Evolutionary conservation across 2,888 invertebrate species (phyloP).

Genomic region (Hoplodrina ambigua): DNA sequence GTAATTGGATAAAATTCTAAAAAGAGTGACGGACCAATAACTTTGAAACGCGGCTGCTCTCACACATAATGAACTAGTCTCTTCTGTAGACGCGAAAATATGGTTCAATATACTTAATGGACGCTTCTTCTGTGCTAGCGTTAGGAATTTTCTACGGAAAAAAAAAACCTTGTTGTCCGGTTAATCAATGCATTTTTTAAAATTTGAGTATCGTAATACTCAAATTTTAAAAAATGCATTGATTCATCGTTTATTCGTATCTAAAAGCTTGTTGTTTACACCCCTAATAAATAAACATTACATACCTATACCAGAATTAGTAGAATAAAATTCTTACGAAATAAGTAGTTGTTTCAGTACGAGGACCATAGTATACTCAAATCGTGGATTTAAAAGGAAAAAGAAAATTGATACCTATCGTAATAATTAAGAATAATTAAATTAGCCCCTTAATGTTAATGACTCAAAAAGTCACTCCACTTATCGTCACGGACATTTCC

Average conservation of each 20-base stretch:
- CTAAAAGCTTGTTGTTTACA: neutral
- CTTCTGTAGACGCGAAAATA: constrained; percentile 23
- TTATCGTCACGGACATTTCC: constrained; percentile 13
- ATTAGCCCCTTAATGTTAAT: constrained; percentile 3
- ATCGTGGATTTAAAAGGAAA: neutral
- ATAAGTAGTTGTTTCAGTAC: neutral
- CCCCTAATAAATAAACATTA: neutral
- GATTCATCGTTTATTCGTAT: neutral
- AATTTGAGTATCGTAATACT: no score
- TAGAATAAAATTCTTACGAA: no score
- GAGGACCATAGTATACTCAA: neutral
- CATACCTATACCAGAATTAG: no score
- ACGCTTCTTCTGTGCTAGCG: constrained; percentile 8
- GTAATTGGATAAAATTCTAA: constrained; percentile 31
- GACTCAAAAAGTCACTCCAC: neutral
- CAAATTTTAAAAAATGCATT: neutral
- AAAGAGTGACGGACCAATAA: constrained; percentile 16
- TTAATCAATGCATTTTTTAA: no score
- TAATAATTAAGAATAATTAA: constrained; percentile 8
- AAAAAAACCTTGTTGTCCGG: no score
- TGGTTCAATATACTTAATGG: constrained; percentile 28
- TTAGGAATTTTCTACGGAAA: constrained; percentile 5
- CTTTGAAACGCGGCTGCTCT: constrained; percentile 1
- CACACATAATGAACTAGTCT: constrained; percentile 32
- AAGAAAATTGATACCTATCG: neutral